Base-by-base conservation (phyloP, 2,888 invertebrate species). In the Thymelicus sylvestris region DNA sequence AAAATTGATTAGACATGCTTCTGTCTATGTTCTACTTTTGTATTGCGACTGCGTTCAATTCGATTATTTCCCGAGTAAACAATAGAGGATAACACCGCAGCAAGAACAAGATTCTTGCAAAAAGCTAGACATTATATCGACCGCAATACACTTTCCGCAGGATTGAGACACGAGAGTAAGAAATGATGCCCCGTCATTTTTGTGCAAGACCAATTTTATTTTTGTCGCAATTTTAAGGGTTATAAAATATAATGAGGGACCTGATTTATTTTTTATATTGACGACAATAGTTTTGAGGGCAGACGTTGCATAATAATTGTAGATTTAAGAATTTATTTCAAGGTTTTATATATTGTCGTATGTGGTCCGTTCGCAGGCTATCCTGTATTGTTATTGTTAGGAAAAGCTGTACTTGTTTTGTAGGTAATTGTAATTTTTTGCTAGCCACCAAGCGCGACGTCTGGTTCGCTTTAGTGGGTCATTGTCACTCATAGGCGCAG, bases 401-500 rank as follows among this genome's bases (percentile, higher is more conserved):
- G 48, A 66, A 66, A 61, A 44, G 50, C 63, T 64, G 31, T 61
- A 61, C 31, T 72, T 59, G 72, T 67, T 67, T 72, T 67, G 44
- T 39, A 31, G 65, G 52, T 19, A 68, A 73, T 55, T 73, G 72
- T 69, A 68, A 73, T 72, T 74, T 76, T 70, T 75, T 75, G 72
- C 71, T 73, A 72, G 68, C 74, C 69, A 72, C 73, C 73, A 67
- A 74, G 74, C 75, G 74, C 75, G 74, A 81, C 81, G 81, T 80
- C 76, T 79, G 69, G 74, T 81, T 81, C 75, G 79, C 78, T 77
- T 78, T 80, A 89, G 86, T 91, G 78, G 92, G 93, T 93, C 93
- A 93, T 86, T 92, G 93, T 91, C 93, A 90, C 74, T 80, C 74
- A 81, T 77, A 84, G 83, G 81, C 85, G 84, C 85, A 85, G 81